phyloP scores from a whole-genome alignment of 2,888 invertebrate genomes.

The Reticulitermes lucifugus region DNA sequence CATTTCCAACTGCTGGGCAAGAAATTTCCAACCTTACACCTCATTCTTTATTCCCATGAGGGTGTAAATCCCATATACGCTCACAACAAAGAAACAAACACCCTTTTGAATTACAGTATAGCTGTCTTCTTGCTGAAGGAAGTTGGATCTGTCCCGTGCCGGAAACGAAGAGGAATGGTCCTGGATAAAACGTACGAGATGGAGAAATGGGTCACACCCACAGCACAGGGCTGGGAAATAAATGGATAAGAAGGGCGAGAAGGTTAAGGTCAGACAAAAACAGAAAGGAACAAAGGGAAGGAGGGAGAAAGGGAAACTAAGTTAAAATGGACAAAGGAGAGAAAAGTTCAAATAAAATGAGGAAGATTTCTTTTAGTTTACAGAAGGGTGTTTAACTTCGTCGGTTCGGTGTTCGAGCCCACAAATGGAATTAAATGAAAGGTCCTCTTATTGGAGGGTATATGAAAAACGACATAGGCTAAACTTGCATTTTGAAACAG shows the following conservation, averaged over 20 bases:
- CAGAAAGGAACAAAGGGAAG: neutral
- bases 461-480: too few species aligned
- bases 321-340: constrained; percentile 7
- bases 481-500: too few species aligned
- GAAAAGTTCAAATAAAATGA: neutral
- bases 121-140: constrained; percentile 25
- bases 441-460: too few species aligned
- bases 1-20: constrained; percentile 1
- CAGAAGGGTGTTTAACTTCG: too few species aligned
- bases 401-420: too few species aligned
- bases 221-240: constrained; percentile 40
- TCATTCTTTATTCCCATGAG: constrained; percentile 14
- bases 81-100: constrained; percentile 40
- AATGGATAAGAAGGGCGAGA: constrained; percentile 38
- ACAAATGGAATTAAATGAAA: too few species aligned
- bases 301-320: neutral
- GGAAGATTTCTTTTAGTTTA: too few species aligned
- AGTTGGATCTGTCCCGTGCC: constrained; percentile 31
- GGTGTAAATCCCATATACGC: constrained; percentile 24
- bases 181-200: constrained; percentile 18
- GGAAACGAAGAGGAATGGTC: constrained; percentile 48
- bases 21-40: neutral
- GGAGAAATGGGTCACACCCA: constrained; percentile 41
- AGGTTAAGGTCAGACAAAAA: constrained; percentile 11
- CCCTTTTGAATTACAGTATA: constrained; percentile 29